phyloP scores from a whole-genome alignment of 2,888 invertebrate genomes.

The Malacosoma neustria region DNA sequence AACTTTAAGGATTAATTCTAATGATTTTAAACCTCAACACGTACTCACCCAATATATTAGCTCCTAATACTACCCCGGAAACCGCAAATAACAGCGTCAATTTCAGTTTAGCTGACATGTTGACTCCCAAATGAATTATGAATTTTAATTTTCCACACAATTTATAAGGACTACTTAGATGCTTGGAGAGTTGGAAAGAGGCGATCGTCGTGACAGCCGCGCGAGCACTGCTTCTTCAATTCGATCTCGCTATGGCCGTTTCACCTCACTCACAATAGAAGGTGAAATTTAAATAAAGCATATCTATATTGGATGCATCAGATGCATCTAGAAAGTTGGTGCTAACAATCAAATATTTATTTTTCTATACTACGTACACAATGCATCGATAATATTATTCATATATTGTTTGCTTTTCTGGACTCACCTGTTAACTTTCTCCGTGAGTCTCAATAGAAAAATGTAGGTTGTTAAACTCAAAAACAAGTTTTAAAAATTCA shows the following conservation, averaged over 20 bases:
- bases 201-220: slow-evolving; percentile 53
- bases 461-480: background rate
- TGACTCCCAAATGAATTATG: slow-evolving; percentile 26
- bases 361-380: slow-evolving; percentile 7
- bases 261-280: slow-evolving; percentile 70
- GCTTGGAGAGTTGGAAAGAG: slow-evolving; percentile 29
- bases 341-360: slow-evolving; percentile 15
- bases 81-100: slow-evolving; percentile 42
- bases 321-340: slow-evolving; percentile 59
- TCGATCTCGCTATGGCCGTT: slow-evolving; percentile 57
- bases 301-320: slow-evolving; percentile 64
- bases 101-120: slow-evolving; percentile 55
- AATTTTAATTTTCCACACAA: slow-evolving; percentile 31
- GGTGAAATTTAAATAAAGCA: slow-evolving; percentile 74
- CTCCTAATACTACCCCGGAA: slow-evolving; percentile 39
- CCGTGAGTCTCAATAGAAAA: background rate
- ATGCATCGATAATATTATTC: slow-evolving; percentile 1
- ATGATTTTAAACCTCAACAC: too few species aligned
- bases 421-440: background rate
- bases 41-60: slow-evolving; percentile 66
- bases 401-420: background rate
- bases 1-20: too few species aligned
- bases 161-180: slow-evolving; percentile 25
- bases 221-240: slow-evolving; percentile 60
- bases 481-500: background rate